Conservation (phyloP, 2,888 invertebrate genomes). For the Sphinx pinastri region DNA sequence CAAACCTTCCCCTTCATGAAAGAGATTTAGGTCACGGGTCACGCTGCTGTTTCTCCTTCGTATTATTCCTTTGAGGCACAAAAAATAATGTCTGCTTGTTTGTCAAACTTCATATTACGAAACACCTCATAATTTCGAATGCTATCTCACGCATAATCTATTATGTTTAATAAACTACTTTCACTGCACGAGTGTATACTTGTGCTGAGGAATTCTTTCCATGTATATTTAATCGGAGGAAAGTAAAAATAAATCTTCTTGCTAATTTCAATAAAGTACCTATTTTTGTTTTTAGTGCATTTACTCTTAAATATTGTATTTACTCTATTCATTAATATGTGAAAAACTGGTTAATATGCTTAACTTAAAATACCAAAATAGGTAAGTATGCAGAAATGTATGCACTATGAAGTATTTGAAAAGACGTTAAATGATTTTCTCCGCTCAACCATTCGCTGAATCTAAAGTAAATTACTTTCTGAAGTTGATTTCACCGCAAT, state of each 20-base stretch:
- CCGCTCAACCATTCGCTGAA: background rate
- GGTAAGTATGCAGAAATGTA: background rate
- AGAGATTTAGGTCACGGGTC: slow-evolving; percentile 10
- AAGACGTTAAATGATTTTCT: slow-evolving; percentile 11
- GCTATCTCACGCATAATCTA: no score
- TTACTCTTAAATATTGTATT: no score
- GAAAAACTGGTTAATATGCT: no score
- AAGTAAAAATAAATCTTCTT: background rate
- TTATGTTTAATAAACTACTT: no score
- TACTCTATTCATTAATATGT: no score
- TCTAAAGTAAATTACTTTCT: slow-evolving; percentile 12
- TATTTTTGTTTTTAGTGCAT: no score
- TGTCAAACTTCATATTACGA: background rate
- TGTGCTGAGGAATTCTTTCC: no score
- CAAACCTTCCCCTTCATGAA: background rate
- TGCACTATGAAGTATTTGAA: background rate
- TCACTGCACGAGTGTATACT: no score
- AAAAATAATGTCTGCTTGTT: background rate
- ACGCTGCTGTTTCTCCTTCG: background rate
- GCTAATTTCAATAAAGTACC: background rate
- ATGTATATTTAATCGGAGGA: no score
- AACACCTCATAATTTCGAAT: background rate
- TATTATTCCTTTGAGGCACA: background rate
- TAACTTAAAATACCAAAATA: no score
- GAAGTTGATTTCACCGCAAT: slow-evolving; percentile 4